Percentiles rank a stretch among this genome's conserved stretches.
Conservation (phyloP, 35 echinoderm and acorn worm genomes). For the Lytechinus variegatus region DNA sequence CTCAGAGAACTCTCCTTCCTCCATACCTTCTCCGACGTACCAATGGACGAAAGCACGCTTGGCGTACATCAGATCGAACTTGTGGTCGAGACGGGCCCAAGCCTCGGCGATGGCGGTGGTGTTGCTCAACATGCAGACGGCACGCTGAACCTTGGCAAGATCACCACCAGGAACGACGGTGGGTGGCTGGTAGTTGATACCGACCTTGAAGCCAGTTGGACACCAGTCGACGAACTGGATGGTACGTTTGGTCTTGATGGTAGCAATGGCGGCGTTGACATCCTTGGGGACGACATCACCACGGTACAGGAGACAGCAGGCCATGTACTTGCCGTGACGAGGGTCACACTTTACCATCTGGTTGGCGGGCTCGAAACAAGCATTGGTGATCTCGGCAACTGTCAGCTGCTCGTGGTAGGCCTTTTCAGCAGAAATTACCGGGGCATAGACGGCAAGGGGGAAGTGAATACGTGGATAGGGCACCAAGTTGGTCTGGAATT, state of each 20-base stretch:
- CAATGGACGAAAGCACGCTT: conserved; percentile 75
- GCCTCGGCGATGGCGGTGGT: conserved; percentile 69
- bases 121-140: conserved; percentile 79
- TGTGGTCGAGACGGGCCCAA: conserved; percentile 74
- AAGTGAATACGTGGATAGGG: conserved; percentile 88
- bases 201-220: conserved; percentile 77
- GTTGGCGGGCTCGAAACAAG: conserved; percentile 70
- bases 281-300: conserved; percentile 83
- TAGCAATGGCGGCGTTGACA: conserved; percentile 71
- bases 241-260: conserved; percentile 74
- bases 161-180: conserved; percentile 65
- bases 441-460: conserved; percentile 71
- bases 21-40: conserved; percentile 77
- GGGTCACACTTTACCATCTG: conserved; percentile 77
- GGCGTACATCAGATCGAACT: conserved; percentile 77
- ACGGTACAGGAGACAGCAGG: conserved; percentile 72
- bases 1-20: conserved; percentile 73
- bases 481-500: conserved; percentile 91
- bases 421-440: conserved; percentile 82
- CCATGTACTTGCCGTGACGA: conserved; percentile 82
- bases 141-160: conserved; percentile 66
- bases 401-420: conserved; percentile 78
- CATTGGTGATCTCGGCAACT: conserved; percentile 64
- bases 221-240: conserved; percentile 78
- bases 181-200: conserved; percentile 78